Percentiles rank a stretch among this genome's conserved stretches.
phyloP scores from a whole-genome alignment of 2,113 vertebrate species.

The Pungitius pungitius region DNA sequence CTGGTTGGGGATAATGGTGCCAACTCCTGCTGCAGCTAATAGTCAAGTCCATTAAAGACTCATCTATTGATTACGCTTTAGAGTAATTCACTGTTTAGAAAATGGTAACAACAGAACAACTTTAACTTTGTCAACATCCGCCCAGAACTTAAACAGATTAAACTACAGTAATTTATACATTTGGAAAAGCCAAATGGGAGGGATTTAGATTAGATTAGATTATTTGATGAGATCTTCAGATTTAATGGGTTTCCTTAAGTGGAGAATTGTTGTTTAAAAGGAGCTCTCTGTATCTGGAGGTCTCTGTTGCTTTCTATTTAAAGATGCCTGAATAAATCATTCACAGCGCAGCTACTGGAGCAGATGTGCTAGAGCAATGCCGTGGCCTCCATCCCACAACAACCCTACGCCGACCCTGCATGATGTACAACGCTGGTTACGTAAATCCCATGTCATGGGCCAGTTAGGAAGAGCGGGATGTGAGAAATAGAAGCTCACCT shows the following conservation, averaged over 20 bases:
- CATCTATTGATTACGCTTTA: neutral
- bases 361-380: neutral
- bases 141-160: neutral
- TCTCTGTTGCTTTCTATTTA: neutral
- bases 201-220: constrained; percentile 5
- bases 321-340: neutral
- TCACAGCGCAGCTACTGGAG: neutral
- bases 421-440: neutral
- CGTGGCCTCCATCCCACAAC: neutral
- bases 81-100: neutral
- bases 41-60: neutral
- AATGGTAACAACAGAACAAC: neutral
- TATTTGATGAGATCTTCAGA: neutral
- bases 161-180: neutral
- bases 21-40: constrained; percentile 6
- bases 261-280: neutral
- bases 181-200: neutral
- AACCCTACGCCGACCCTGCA: neutral
- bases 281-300: neutral
- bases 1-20: constrained; percentile 5
- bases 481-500: constrained; percentile 71
- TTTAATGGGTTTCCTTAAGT: constrained; percentile 15
- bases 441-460: neutral
- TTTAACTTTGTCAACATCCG: neutral
- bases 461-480: neutral